Base-by-base conservation (phyloP, 1,140 invertebrate genomes). In the Chlorops oryzae region DNA sequence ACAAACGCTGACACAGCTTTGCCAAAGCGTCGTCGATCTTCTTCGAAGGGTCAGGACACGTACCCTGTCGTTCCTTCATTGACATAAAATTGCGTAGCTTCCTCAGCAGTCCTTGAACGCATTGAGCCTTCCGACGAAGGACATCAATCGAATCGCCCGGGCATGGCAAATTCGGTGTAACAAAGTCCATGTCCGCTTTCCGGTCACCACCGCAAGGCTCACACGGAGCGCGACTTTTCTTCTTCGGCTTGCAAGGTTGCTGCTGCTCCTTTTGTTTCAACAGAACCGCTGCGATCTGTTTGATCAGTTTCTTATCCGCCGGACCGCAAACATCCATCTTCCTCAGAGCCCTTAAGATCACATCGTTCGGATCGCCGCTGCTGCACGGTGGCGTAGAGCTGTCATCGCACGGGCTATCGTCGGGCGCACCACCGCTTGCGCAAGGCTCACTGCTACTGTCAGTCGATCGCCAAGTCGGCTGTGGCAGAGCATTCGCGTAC, bases 321-420 rank as follows among this genome's bases (percentile, higher is more conserved):
- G 65, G 61, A 44, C 63, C 65, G 45, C 65, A 60, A 3, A 59
- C 55, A 53, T 65, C 62, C 63, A 65, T 67, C 42, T 67, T 67
- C n/a, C 60, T 52, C 56, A 67, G 59, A 20, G 62, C 62, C 46
- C 61, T 66, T 23, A 52, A 53, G n/a, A 67, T 34, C n/a, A 60
- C 60, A 34, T 49, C 43, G n/a, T 41, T 32, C 45, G 21, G 43
- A 17, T 21, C 23, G 3, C n/a, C 9, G 6, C 12, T 10, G 21
- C 2, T 44, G 15, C 6, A 20, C n/a, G 28, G 4, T 35, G 41
- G 21, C 1, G 5, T n/a, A 17, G 35, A 12, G 27, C 37, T 15
- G 5, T 32, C 25, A 5, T 17, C 21, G 21, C 43, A 50, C 3
- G 38, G 25, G n/a, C n/a, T n/a, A n/a, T n/a, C n/a, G n/a, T n/a